Conservation (phyloP, 2,113 vertebrate genomes). For the Blennius ocellaris region DNA sequence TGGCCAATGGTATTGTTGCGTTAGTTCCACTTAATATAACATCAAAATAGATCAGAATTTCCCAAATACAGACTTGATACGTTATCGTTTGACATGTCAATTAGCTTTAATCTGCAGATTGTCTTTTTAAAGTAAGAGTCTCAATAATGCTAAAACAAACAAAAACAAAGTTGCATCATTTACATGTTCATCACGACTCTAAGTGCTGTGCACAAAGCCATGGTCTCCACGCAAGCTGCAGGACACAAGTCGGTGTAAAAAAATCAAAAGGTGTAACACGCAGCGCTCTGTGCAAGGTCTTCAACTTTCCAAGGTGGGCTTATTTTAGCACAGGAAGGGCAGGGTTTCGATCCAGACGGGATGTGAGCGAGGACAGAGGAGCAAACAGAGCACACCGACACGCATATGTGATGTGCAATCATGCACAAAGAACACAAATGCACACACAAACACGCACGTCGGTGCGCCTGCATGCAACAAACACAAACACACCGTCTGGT, state of each 20-base stretch:
- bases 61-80: not conserved
- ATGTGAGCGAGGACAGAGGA: constrained; percentile 70
- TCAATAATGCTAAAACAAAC: not conserved
- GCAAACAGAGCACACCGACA: constrained; percentile 37
- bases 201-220: constrained; percentile 22
- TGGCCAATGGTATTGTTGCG: not conserved
- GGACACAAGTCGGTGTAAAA: constrained; percentile 12
- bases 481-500: constrained; percentile 59
- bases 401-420: constrained; percentile 42
- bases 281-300: constrained; percentile 68
- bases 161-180: not conserved
- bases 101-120: not conserved
- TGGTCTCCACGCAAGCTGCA: not conserved
- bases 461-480: constrained; percentile 31
- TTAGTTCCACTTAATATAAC: not conserved
- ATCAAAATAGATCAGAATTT: not conserved
- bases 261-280: constrained; percentile 70
- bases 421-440: constrained; percentile 36
- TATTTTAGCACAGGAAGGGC: constrained; percentile 84
- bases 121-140: not conserved
- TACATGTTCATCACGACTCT: not conserved
- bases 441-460: not conserved
- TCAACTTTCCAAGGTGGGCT: constrained; percentile 80
- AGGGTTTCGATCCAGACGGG: constrained; percentile 79
- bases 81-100: not conserved